phyloP scores from a whole-genome alignment of 2,113 vertebrate genomes.

The Seriola aureovittata region DNA sequence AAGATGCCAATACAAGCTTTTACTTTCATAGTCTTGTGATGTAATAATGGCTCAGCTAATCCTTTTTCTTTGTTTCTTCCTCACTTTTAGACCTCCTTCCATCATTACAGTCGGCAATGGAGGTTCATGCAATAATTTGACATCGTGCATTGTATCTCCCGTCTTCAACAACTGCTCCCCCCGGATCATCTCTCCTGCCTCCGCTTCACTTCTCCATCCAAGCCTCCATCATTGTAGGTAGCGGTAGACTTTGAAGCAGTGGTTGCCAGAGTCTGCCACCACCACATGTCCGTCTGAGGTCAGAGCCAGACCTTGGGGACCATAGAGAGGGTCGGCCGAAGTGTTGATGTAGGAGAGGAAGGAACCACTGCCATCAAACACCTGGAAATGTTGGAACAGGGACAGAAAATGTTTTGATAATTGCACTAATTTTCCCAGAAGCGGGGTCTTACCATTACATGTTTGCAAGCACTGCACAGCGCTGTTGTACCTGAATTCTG shows the following conservation, averaged over 20 bases:
- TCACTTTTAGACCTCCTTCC: background rate
- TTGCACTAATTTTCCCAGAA: background rate
- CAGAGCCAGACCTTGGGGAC: conserved; percentile 95
- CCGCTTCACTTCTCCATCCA: background rate
- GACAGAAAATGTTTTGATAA: background rate
- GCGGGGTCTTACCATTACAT: background rate
- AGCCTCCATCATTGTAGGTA: conserved; percentile 91
- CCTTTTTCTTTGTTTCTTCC: background rate
- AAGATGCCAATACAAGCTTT: background rate
- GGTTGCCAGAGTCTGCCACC: conserved; percentile 98
- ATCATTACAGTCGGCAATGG: background rate
- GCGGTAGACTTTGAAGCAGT: conserved; percentile 98
- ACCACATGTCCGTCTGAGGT: conserved; percentile 97
- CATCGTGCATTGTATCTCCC: conserved; percentile 4
- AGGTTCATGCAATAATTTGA: conserved; percentile 50
- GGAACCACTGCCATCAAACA: conserved; percentile 96
- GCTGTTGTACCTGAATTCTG: conserved; percentile 91
- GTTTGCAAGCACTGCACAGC: background rate
- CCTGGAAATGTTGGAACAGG: conserved; percentile 76
- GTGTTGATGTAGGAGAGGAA: conserved; percentile 99
- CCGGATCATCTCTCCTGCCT: background rate
- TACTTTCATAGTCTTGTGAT: background rate
- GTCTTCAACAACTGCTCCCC: background rate
- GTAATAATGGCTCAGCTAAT: background rate
- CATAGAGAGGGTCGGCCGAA: conserved; percentile 96